These are phyloP conservation scores for Hemithea aestivaria DNA, from an alignment of 2,888 invertebrate species.

Conservation along the genomic window DNA sequence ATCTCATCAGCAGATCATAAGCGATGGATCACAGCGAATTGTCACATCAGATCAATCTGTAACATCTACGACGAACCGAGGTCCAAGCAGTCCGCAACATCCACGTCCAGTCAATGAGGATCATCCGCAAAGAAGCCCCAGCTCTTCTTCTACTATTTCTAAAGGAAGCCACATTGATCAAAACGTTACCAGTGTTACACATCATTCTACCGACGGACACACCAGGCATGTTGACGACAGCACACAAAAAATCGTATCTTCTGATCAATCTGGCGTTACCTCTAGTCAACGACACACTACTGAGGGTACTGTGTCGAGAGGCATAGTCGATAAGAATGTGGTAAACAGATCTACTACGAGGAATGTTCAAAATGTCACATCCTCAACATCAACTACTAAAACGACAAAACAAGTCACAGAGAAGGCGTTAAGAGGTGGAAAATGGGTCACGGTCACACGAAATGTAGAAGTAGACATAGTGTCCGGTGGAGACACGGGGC, in stretches of 20 bases:
- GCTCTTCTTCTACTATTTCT: constrained; percentile 28
- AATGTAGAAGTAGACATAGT: constrained; percentile 16
- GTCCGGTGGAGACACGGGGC: too few species aligned
- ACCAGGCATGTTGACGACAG: constrained; percentile 37
- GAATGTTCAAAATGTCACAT: background rate
- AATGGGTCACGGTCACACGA: constrained; percentile 5
- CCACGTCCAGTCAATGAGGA: constrained; percentile 29
- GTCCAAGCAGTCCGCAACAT: constrained; percentile 26
- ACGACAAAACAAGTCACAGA: too few species aligned
- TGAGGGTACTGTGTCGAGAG: constrained; percentile 1
- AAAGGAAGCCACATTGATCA: constrained; percentile 35
- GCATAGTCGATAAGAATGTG: background rate
- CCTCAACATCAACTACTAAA: too few species aligned
- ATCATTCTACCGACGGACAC: constrained; percentile 35
- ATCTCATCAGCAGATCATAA: constrained; percentile 39
- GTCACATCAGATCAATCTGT: constrained; percentile 36
- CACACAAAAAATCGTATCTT: constrained; percentile 42
- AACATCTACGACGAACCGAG: constrained; percentile 34
- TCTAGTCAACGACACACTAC: constrained; percentile 26
- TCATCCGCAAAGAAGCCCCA: constrained; percentile 34
- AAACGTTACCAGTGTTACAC: constrained; percentile 38
- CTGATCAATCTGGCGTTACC: constrained; percentile 38
- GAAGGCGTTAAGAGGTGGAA: background rate
- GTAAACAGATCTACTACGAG: background rate
- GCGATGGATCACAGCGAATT: constrained; percentile 31